Evolutionary conservation across 2,113 vertebrate genomes (phyloP), one percentile per base, ranked within the genome.

Genomic region (Kobus ellipsiprymnus): DNA sequence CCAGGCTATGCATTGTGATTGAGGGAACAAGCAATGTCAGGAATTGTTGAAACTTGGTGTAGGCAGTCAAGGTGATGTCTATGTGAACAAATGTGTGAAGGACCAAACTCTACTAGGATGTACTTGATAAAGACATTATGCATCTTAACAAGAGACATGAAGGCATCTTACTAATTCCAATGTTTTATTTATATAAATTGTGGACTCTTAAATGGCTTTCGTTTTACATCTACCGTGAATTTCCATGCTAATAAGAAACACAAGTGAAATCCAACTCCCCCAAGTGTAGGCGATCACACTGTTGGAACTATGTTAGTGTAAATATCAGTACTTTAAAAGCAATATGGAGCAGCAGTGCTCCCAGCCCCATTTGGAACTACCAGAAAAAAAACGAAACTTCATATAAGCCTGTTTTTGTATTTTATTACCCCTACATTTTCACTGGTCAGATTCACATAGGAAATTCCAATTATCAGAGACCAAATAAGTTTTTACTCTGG

Each of bases 161-260:
- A 90, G 29, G 40, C 16, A 95, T 36, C 25, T 86, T 97, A 89
- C 7, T 90, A 29, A 80, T 90, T 46, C 17, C 19, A 67, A 3
- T 71, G 44, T 94, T 97, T 95, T 88, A 27, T 91, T 87, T 93
- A 88, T 12, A 46, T 74, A 84, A 52, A 62, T 96, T 95, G 60
- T 91, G 23, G 6, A 40, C 30, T 64, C 80, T 55, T 82, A 82
- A 95, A 67, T 94, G 40, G 27, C 36, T 87, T 93, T 93, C 4
- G 17, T 93, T 46, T 30, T 82, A 27, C 30, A 1, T 95, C 25
- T 80, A 2, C 54, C 11, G 46, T 21, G 44, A 94, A 90, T 88
- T 90, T 95, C 27, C 55, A 60, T 52, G 33, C 36, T 87, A 92
- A 57, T 95, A 84, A 17, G 19, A 97, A 96, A 78, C 30, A 77